These are phyloP conservation scores for Alloplasta piceator DNA, from an alignment of 2,888 invertebrate genomes.

Conservation along the genomic window DNA sequence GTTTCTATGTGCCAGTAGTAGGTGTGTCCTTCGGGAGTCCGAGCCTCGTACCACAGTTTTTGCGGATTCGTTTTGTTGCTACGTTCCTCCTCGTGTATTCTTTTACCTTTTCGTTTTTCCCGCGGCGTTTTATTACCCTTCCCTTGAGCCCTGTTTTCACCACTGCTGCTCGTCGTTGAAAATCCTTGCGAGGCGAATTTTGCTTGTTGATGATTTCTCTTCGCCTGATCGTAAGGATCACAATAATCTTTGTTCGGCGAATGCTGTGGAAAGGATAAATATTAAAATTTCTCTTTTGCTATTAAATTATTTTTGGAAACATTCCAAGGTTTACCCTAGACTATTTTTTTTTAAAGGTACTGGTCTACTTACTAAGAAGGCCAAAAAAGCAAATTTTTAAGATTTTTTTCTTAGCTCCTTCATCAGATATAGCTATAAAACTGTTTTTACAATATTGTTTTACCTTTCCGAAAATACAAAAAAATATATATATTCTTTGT, in stretches of 20 bases:
- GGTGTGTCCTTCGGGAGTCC: conserved; percentile 89
- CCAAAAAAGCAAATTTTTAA: too few relatives aligned
- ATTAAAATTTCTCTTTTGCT: neutral
- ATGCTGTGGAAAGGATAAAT: conserved; percentile 65
- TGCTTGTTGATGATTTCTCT: conserved; percentile 60
- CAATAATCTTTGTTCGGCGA: conserved; percentile 76
- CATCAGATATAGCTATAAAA: too few relatives aligned
- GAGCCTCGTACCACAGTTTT: conserved; percentile 91
- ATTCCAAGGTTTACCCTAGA: conserved; percentile 15
- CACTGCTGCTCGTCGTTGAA: conserved; percentile 56
- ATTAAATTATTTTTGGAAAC: neutral
- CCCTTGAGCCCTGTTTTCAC: conserved; percentile 75
- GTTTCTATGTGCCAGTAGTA: conserved; percentile 95
- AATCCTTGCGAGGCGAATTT: conserved; percentile 37
- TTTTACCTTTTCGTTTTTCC: conserved; percentile 78
- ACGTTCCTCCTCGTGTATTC: conserved; percentile 68
- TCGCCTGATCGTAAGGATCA: conserved; percentile 72
- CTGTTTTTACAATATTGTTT: too few relatives aligned
- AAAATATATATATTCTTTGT: too few relatives aligned
- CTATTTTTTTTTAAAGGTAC: too few relatives aligned
- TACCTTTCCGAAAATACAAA: too few relatives aligned
- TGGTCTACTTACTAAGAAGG: too few relatives aligned
- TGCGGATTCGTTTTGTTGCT: conserved; percentile 67
- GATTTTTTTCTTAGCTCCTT: too few relatives aligned
- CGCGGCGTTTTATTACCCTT: conserved; percentile 68